phyloP scores from a whole-genome alignment of 2,797 vertebrate genomes.

The Gallinago nigripennis region DNA sequence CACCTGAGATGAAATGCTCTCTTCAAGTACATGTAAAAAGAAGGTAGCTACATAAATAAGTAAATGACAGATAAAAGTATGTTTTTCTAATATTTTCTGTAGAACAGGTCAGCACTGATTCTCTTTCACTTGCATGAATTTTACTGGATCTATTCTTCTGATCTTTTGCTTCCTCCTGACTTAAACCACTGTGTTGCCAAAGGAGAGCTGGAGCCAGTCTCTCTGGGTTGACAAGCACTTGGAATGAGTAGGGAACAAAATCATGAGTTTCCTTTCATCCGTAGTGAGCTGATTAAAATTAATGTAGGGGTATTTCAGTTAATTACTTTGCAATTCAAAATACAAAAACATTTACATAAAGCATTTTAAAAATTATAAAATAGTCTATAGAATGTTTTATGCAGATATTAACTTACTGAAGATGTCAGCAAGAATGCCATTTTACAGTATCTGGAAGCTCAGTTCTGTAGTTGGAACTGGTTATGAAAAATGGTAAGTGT shows the following conservation, averaged over 20 bases:
- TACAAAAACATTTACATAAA: not conserved
- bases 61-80: not conserved
- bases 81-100: not conserved
- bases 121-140: not conserved
- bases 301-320: not conserved
- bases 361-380: not conserved
- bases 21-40: not conserved
- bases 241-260: not conserved
- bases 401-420: not conserved
- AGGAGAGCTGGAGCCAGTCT: not conserved
- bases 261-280: conserved; percentile 17
- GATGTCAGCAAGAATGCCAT: not conserved
- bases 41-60: not conserved
- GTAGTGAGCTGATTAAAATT: conserved; percentile 29
- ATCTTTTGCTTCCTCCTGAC: not conserved
- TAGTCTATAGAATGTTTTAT: not conserved
- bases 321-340: conserved; percentile 14
- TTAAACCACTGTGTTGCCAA: not conserved
- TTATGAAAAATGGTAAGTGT: not conserved
- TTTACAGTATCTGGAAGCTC: not conserved
- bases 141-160: not conserved
- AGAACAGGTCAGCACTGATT: not conserved
- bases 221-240: not conserved
- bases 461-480: not conserved
- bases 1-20: not conserved